phyloP scores from a whole-genome alignment of 2,888 invertebrate species.

The Tachina grossa region DNA sequence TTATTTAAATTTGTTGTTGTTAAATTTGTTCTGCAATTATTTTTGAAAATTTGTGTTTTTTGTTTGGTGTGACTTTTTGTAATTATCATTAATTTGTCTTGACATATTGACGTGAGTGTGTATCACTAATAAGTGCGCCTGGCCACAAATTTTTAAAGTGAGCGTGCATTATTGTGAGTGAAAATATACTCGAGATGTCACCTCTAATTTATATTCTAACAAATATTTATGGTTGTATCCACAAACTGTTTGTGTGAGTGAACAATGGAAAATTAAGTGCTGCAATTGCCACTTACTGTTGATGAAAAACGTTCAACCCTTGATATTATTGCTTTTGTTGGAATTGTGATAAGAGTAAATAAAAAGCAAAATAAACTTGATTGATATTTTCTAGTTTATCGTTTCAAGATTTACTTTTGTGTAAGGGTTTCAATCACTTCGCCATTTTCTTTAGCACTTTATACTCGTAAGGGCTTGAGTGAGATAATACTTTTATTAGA shows the following conservation, averaged over 20 bases:
- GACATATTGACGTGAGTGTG: too few species aligned
- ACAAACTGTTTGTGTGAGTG: constrained; percentile 17
- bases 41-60: too few species aligned
- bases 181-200: too few species aligned
- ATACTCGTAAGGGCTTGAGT: neutral
- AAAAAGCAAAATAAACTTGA: constrained; percentile 39
- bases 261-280: constrained; percentile 43
- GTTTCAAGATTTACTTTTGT: constrained; percentile 20
- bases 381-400: constrained; percentile 29
- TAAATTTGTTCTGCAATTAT: too few species aligned
- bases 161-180: too few species aligned
- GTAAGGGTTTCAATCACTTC: neutral
- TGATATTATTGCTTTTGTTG: constrained; percentile 20
- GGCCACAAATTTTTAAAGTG: too few species aligned
- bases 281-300: constrained; percentile 61
- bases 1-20: too few species aligned
- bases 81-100: too few species aligned
- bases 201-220: constrained; percentile 4
- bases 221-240: constrained; percentile 43
- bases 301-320: constrained; percentile 25
- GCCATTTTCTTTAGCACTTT: constrained; percentile 8
- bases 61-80: too few species aligned
- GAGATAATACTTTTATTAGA: neutral
- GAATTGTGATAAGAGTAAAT: neutral
- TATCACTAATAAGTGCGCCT: too few species aligned